Evolutionary conservation across 2,797 vertebrate genomes (phyloP).

Genomic region (Acridotheres tristis): DNA sequence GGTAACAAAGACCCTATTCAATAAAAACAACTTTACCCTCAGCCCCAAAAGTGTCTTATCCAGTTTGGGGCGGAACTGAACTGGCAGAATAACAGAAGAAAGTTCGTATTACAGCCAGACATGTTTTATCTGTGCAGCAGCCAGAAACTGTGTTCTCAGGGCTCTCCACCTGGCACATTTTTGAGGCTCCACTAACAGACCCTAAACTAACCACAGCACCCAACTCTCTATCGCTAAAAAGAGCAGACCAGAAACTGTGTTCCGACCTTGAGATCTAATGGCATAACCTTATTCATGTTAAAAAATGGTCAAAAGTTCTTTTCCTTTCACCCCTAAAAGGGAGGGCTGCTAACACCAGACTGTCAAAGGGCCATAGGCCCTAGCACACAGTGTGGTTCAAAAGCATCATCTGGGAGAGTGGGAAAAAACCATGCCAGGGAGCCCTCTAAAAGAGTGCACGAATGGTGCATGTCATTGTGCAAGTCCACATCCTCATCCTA

Average conservation of each 20-base stretch:
- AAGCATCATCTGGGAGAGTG: rapidly evolving
- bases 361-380: not conserved
- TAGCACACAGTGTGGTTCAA: rapidly evolving
- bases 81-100: slow-evolving; percentile 43
- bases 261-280: not conserved
- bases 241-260: not conserved
- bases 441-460: not conserved
- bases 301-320: not conserved
- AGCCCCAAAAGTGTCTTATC: slow-evolving; percentile 43
- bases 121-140: slow-evolving; percentile 26
- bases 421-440: not conserved
- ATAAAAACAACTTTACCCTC: not conserved
- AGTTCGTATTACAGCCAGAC: slow-evolving; percentile 12
- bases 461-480: not conserved
- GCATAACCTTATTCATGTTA: not conserved
- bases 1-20: slow-evolving; percentile 63
- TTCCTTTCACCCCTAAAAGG: not conserved
- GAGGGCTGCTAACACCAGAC: not conserved
- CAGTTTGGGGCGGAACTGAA: slow-evolving; percentile 18
- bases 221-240: not conserved
- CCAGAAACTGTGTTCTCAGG: slow-evolving; percentile 15
- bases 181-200: not conserved
- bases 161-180: not conserved
- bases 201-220: not conserved
- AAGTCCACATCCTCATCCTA: not conserved